Evolutionary conservation across 2,113 vertebrate genomes (phyloP).

Genomic region (Desmodus rotundus): DNA sequence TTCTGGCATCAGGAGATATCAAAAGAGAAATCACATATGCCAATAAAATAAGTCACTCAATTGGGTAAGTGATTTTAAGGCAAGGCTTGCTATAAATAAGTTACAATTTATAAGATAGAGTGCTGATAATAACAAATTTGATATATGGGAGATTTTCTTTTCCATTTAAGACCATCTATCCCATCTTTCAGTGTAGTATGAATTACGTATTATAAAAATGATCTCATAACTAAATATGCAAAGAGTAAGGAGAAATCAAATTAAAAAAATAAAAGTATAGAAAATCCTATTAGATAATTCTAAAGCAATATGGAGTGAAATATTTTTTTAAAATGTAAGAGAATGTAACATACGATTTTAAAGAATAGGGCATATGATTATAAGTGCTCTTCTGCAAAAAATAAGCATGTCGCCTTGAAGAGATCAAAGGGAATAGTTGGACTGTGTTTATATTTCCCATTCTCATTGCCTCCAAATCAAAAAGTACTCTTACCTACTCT

Average conservation of each 20-base stretch:
- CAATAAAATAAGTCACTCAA: neutral
- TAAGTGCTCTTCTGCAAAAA: neutral
- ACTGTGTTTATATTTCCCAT: conserved; percentile 15
- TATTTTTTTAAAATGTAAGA: neutral
- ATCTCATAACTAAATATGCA: conserved; percentile 24
- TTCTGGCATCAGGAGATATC: neutral
- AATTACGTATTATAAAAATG: conserved; percentile 22
- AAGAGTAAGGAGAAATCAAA: neutral
- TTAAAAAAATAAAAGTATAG: neutral
- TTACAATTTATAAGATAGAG: neutral
- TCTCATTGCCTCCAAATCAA: neutral
- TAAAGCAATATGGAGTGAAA: neutral
- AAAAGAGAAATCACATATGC: neutral
- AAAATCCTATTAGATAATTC: neutral
- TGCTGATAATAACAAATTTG: neutral
- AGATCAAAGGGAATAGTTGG: neutral
- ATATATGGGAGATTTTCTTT: neutral
- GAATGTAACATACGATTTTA: neutral
- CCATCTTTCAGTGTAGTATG: neutral
- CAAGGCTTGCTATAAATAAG: neutral
- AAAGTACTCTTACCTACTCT: neutral
- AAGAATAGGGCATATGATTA: neutral
- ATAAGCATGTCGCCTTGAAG: neutral
- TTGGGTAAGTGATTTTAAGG: neutral
- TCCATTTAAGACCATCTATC: conserved; percentile 5